phyloP scores from a whole-genome alignment of 2,888 invertebrate genomes.

The Agrypnus murinus region DNA sequence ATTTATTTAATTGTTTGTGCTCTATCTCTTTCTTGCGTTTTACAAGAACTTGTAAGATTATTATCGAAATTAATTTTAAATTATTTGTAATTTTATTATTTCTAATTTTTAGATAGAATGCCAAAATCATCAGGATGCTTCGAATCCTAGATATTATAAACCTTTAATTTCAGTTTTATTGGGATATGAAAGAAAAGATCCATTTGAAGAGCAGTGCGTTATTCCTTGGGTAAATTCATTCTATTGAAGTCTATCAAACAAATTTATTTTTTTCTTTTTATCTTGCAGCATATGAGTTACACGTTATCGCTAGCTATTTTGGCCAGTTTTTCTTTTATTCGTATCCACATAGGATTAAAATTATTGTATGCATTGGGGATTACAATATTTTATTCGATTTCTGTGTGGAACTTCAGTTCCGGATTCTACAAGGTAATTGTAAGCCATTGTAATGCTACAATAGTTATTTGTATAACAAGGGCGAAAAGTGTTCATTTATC shows the following conservation, averaged over 20 bases:
- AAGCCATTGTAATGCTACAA: too few species aligned
- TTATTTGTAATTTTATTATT: slow-evolving; percentile 5
- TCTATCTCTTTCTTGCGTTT: slow-evolving; percentile 78
- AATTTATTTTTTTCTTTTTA: slow-evolving; percentile 34
- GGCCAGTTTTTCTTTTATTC: slow-evolving; percentile 87
- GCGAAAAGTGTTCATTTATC: too few species aligned
- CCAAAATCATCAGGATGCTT: not conserved
- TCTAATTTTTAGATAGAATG: slow-evolving; percentile 51
- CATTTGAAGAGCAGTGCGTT: slow-evolving; percentile 45
- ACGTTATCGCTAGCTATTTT: slow-evolving; percentile 78
- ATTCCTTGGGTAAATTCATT: slow-evolving; percentile 57
- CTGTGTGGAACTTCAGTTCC: slow-evolving; percentile 79
- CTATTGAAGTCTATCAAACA: slow-evolving; percentile 8
- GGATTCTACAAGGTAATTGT: slow-evolving; percentile 69
- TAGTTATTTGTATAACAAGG: too few species aligned
- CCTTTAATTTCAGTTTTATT: slow-evolving; percentile 12
- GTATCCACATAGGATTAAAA: slow-evolving; percentile 89
- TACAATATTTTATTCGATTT: slow-evolving; percentile 79
- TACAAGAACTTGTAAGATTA: slow-evolving; percentile 77
- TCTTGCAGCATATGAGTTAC: slow-evolving; percentile 83
- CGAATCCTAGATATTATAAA: not conserved
- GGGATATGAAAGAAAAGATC: not conserved
- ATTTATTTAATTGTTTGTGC: slow-evolving; percentile 81
- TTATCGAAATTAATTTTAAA: slow-evolving; percentile 5
- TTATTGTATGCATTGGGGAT: slow-evolving; percentile 80